Conservation (phyloP, 2,888 invertebrate genomes). For the Cabera pusaria region DNA sequence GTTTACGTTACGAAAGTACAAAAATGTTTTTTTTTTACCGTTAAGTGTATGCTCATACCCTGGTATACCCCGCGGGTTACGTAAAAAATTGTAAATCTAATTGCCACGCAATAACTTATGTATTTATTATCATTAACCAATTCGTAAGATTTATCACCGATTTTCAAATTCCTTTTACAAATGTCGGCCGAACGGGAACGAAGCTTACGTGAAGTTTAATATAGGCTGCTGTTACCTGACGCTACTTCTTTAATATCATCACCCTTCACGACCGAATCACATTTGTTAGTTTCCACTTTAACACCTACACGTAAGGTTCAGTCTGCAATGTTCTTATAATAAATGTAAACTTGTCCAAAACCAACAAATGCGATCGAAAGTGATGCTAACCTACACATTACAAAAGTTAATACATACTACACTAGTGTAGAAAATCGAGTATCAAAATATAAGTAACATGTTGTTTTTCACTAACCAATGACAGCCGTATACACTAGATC, state of each 20-base stretch:
- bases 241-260: constrained; percentile 39
- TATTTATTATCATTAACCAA: constrained; percentile 71
- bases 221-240: constrained; percentile 26
- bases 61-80: constrained; percentile 81
- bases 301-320: constrained; percentile 21
- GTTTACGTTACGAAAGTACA: constrained; percentile 80
- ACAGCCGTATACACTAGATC: constrained; percentile 82
- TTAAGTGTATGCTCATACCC: constrained; percentile 81
- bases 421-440: constrained; percentile 81
- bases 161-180: constrained; percentile 43
- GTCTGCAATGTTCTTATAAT: constrained; percentile 25
- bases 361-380: constrained; percentile 65
- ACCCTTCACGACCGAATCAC: constrained; percentile 54
- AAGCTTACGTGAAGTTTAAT: constrained; percentile 23
- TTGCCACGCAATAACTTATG: constrained; percentile 75
- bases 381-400: constrained; percentile 61
- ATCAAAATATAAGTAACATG: constrained; percentile 82
- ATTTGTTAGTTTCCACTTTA: constrained; percentile 46
- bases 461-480: constrained; percentile 81
- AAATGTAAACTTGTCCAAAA: constrained; percentile 42
- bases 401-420: constrained; percentile 72
- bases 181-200: constrained; percentile 28
- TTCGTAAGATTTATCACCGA: constrained; percentile 79
- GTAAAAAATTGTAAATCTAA: constrained; percentile 65
- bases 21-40: constrained; percentile 50